These are phyloP conservation scores for Styela plicata DNA, from an alignment of 23 tunicate genomes.

Conservation along the genomic window DNA sequence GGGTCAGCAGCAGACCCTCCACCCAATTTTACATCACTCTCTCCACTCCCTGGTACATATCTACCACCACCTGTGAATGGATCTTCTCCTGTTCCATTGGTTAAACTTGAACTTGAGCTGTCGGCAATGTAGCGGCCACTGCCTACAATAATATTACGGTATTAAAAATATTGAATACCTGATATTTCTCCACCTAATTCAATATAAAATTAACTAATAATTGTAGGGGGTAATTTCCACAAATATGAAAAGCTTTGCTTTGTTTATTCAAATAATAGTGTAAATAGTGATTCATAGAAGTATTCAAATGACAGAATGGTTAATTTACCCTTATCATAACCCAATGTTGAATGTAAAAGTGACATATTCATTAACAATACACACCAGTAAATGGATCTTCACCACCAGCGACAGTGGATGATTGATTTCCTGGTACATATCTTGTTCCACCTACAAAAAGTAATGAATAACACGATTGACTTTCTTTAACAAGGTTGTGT, in stretches of 20 bases:
- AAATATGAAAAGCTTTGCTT: too few species aligned
- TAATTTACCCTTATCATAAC: too few species aligned
- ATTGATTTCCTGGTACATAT: not conserved
- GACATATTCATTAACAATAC: too few species aligned
- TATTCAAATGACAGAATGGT: too few species aligned
- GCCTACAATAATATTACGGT: slow-evolving; percentile 3
- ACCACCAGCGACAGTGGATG: not conserved
- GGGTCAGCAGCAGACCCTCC: slow-evolving; percentile 22
- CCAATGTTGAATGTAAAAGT: too few species aligned
- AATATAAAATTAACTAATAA: not conserved
- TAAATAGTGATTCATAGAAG: too few species aligned
- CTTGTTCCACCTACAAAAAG: slow-evolving; percentile 16
- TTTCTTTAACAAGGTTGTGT: too few species aligned
- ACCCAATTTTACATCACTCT: slow-evolving; percentile 5
- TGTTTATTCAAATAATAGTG: too few species aligned
- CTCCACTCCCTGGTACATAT: slow-evolving; percentile 51
- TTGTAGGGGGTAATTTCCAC: too few species aligned
- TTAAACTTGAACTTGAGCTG: not conserved
- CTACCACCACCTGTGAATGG: slow-evolving; percentile 83
- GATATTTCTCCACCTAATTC: too few species aligned
- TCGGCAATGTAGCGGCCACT: slow-evolving; percentile 19
- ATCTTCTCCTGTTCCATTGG: slow-evolving; percentile 20
- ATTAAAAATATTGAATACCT: not conserved
- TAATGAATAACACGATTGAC: too few species aligned
- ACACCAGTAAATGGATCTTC: slow-evolving; percentile 1